Conservation (phyloP, 2,113 vertebrate species). For the Prunella fulvescens region DNA sequence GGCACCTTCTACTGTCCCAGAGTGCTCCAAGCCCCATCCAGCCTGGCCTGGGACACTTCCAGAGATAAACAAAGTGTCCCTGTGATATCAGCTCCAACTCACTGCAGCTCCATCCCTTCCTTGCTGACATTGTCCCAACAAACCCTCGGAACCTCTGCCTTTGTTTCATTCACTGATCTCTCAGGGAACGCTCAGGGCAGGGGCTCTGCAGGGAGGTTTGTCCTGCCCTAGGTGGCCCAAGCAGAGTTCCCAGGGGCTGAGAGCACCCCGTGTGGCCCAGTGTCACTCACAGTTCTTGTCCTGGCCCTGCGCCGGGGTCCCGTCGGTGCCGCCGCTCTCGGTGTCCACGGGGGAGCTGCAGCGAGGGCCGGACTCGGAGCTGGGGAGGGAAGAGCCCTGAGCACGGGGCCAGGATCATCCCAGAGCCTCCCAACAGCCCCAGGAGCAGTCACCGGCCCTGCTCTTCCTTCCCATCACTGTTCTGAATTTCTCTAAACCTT, state of each 20-base stretch:
- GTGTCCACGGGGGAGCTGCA: slow-evolving; percentile 87
- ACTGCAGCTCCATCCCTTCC: not conserved
- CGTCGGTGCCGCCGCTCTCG: slow-evolving; percentile 26
- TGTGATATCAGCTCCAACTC: not conserved
- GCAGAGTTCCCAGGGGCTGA: not conserved
- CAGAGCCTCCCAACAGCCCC: not conserved
- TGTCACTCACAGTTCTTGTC: slow-evolving; percentile 60
- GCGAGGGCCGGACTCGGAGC: slow-evolving; percentile 83
- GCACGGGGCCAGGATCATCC: not conserved
- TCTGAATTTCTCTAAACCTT: fast-evolving
- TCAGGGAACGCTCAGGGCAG: fast-evolving
- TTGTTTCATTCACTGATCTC: fast-evolving
- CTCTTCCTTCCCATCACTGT: not conserved
- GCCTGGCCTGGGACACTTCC: not conserved
- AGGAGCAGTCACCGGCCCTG: not conserved
- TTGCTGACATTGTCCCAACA: not conserved
- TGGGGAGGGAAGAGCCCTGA: slow-evolving; percentile 26
- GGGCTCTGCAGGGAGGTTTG: not conserved
- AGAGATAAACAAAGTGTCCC: not conserved
- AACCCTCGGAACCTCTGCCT: not conserved
- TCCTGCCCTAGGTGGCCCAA: fast-evolving
- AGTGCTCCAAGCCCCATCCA: not conserved
- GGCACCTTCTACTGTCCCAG: not conserved
- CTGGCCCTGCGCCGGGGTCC: slow-evolving; percentile 69
- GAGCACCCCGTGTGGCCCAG: fast-evolving